Evolutionary conservation across 2,888 invertebrate species (phyloP), one percentile per base, ranked within the genome.

Genomic region (Drosophila phalerata): DNA sequence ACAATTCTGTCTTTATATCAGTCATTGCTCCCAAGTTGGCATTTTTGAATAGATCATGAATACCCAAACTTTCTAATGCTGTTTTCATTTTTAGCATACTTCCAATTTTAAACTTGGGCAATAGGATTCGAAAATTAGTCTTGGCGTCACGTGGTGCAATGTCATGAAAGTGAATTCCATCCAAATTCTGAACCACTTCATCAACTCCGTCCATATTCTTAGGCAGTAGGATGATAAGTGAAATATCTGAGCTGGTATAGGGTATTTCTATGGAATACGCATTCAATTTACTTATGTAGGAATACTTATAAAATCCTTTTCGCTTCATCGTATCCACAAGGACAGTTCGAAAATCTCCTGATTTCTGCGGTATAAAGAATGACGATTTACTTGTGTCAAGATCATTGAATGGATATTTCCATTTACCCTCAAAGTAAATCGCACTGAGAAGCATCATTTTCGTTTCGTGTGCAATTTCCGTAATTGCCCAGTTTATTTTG

Each of bases 211-310:
- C 25, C 25, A 40, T 40, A 19, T 19, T 19, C 38, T 40, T 60
- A 19, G 58, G 58, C 22, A 49, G 19, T 1, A 60, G 48, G 4
- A 60, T 40, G 19, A 42, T 40, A 49, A 60, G 22, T 2, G 19
- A 19, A 19, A 60, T 9, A 0, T 10, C 13, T 11, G 58, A 19
- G 10, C 32, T 4, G 8, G 3, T 30, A 40, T 32, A 60, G n/a
- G 40, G 58, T 32, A 60, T 2, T 22, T 49, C 40, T 28, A 60
- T 40, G n/a, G 40, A 8, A 30, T 60, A 40, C 0, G 58, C 58
- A 15, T 40, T n/a, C n/a, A 60, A 37, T 49, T 49, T 22, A n/a
- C 22, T n/a, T 17, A 60, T 42, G 13, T 19, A 49, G 28, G 9
- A 22, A 15, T 22, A 49, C 8, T 19, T 40, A 32, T n/a, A 48